A percentile compares a stretch with the other conserved stretches of the same genome.
Evolutionary conservation across 2,797 vertebrate species (phyloP).

Genomic region (Botia almorhae): DNA sequence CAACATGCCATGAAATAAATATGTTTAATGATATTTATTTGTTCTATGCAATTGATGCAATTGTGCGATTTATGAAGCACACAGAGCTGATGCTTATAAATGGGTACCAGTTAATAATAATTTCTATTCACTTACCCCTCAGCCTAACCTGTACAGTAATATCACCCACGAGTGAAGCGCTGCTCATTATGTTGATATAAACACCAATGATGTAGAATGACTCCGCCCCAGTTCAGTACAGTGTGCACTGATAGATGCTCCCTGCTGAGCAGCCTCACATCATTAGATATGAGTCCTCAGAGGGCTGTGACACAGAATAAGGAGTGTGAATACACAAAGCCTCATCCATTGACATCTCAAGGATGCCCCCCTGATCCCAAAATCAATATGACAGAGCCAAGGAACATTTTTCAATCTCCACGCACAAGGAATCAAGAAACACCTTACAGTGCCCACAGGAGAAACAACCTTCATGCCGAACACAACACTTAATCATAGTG

Average conservation of each 20-base stretch:
- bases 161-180: too few species aligned
- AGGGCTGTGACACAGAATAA: slow-evolving; percentile 40
- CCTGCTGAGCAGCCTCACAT: slow-evolving; percentile 3
- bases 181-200: not conserved
- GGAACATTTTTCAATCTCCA: slow-evolving; percentile 45
- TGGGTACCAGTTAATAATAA: not conserved
- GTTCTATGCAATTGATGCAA: too few species aligned
- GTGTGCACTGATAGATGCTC: slow-evolving; percentile 2
- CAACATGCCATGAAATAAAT: too few species aligned
- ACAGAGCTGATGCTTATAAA: too few species aligned
- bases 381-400: slow-evolving; percentile 23
- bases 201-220: not conserved
- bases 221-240: not conserved
- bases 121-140: not conserved
- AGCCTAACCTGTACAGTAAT: not conserved
- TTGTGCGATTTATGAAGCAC: too few species aligned
- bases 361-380: slow-evolving; percentile 44
- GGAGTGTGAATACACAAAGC: slow-evolving; percentile 37
- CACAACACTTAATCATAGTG: slow-evolving; percentile 40
- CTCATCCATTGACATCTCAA: slow-evolving; percentile 29
- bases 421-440: slow-evolving; percentile 32
- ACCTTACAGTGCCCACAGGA: slow-evolving; percentile 10
- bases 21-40: too few species aligned
- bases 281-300: slow-evolving; percentile 26
- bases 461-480: slow-evolving; percentile 34